These are phyloP conservation scores for Lethrus apterus DNA, from an alignment of 1,140 invertebrate species.

Conservation along the genomic window DNA sequence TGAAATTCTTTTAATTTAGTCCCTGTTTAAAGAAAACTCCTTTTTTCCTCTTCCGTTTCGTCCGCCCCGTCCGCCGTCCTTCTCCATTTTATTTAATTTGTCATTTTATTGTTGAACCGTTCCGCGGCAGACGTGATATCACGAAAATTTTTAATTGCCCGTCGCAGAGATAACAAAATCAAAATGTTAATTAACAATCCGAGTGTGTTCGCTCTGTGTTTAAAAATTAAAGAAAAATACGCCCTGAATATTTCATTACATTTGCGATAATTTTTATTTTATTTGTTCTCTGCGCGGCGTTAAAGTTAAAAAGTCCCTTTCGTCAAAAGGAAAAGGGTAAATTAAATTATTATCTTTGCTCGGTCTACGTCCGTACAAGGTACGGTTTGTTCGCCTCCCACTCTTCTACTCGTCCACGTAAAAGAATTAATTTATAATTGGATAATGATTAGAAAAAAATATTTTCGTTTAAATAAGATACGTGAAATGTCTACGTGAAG, in stretches of 20 bases:
- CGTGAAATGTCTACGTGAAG: too few species aligned
- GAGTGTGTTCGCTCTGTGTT: constrained; percentile 31
- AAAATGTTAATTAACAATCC: constrained; percentile 41
- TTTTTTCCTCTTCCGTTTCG: constrained; percentile 18
- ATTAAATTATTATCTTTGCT: too few species aligned
- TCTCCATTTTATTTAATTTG: constrained; percentile 34
- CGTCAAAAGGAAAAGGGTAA: too few species aligned
- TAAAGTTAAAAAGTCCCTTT: constrained; percentile 11
- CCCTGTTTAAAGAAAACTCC: constrained; percentile 29
- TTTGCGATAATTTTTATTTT: constrained; percentile 11
- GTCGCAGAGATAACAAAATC: constrained; percentile 39
- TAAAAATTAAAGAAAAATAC: constrained; percentile 38
- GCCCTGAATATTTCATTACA: constrained; percentile 29
- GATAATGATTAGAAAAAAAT: too few species aligned
- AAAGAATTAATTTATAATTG: too few species aligned
- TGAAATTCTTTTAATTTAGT: constrained; percentile 21
- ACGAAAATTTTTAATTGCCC: constrained; percentile 37
- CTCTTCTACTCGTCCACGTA: too few species aligned
- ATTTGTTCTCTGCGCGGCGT: constrained; percentile 11
- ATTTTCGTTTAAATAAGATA: too few species aligned
- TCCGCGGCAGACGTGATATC: constrained; percentile 31
- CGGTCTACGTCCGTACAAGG: too few species aligned
- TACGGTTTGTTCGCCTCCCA: too few species aligned
- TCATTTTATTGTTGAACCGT: constrained; percentile 35
- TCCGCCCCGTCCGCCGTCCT: not conserved